Conservation (phyloP, 2,888 invertebrate species). For the Phania funesta region DNA sequence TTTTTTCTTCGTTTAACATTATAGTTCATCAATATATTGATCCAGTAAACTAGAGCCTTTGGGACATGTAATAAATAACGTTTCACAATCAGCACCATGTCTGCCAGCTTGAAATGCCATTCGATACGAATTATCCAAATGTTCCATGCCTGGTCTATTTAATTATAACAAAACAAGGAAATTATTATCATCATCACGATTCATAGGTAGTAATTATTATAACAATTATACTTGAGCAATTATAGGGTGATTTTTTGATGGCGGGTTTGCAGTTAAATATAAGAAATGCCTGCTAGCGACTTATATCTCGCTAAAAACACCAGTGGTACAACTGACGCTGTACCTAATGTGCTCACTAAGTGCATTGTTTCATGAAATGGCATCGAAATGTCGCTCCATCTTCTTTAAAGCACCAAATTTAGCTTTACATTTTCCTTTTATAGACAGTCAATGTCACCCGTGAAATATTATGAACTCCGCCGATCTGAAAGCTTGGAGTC, state of each 20-base stretch:
- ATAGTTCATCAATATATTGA: conserved; percentile 63
- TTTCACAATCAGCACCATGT: conserved; percentile 59
- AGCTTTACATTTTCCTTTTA: no score
- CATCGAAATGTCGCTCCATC: no score
- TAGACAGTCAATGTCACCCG: no score
- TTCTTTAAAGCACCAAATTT: no score
- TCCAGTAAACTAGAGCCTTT: conserved; percentile 58
- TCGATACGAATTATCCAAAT: conserved; percentile 52
- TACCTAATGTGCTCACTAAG: no score
- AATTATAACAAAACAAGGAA: conserved; percentile 26
- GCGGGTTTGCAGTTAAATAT: no score
- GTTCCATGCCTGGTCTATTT: conserved; percentile 51
- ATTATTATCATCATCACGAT: not conserved
- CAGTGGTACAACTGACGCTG: no score
- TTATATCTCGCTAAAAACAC: no score
- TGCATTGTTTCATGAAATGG: no score
- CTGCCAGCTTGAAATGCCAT: conserved; percentile 56
- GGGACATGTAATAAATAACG: conserved; percentile 58
- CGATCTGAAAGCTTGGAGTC: no score
- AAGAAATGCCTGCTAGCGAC: no score
- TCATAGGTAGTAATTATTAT: not conserved
- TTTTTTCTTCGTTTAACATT: conserved; percentile 26
- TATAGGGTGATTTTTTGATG: not conserved
- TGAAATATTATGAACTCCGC: no score
- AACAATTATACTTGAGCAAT: not conserved